Conservation (phyloP, 2,888 invertebrate genomes). For the Drosophila neoperkinsi region DNA sequence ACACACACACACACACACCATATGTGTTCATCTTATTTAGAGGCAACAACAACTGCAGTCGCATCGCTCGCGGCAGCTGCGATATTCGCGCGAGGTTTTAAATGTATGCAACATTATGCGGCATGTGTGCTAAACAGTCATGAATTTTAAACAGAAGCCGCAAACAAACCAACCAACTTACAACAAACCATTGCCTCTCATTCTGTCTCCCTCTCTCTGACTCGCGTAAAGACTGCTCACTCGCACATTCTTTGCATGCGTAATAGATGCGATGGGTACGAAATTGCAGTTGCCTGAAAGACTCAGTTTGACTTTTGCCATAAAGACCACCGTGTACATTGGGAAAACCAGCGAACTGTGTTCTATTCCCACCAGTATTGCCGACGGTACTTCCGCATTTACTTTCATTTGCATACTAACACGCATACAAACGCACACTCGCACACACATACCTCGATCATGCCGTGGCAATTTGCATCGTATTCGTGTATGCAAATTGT, state of each 20-base stretch:
- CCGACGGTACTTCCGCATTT: constrained; percentile 61
- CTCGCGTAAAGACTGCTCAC: constrained; percentile 17
- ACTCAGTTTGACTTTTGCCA: constrained; percentile 64
- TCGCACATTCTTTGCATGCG: constrained; percentile 71
- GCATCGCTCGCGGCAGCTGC: constrained; percentile 53
- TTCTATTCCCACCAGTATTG: constrained; percentile 41
- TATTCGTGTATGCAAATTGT: constrained; percentile 61
- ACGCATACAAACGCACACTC: constrained; percentile 9
- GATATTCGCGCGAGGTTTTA: constrained; percentile 53
- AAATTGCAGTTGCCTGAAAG: constrained; percentile 41
- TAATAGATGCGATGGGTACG: constrained; percentile 57
- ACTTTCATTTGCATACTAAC: constrained; percentile 66
- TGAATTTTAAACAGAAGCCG: constrained; percentile 74
- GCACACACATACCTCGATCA: constrained; percentile 37
- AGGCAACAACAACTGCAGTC: constrained; percentile 33
- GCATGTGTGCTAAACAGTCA: constrained; percentile 79
- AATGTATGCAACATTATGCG: constrained; percentile 80
- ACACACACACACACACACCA: constrained; percentile 11
- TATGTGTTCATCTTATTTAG: constrained; percentile 67
- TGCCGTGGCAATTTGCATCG: constrained; percentile 54
- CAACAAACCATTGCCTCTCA: constrained; percentile 5
- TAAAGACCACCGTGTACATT: constrained; percentile 57
- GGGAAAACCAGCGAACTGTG: constrained; percentile 51
- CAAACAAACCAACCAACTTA: constrained; percentile 35
- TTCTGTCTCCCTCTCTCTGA: neutral